phyloP scores from a whole-genome alignment of 2,888 invertebrate species.

The Carterocephalus palaemon region DNA sequence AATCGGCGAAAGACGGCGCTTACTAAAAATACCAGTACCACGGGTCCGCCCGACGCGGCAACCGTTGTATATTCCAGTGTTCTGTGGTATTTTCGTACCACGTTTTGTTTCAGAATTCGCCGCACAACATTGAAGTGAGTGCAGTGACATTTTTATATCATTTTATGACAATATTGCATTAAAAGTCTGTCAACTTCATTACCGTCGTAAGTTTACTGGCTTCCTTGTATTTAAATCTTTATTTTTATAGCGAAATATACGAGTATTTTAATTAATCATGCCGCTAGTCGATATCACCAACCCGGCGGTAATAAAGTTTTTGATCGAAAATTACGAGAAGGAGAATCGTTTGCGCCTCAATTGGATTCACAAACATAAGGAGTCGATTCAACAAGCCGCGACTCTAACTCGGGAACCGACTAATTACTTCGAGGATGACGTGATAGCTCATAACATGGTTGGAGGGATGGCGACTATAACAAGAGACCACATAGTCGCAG shows the following conservation, averaged over 20 bases:
- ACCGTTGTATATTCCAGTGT: conserved; percentile 30
- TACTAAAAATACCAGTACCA: conserved; percentile 27
- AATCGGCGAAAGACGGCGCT: conserved; percentile 10
- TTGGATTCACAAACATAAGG: conserved; percentile 46
- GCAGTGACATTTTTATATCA: conserved; percentile 30
- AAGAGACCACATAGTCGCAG: conserved; percentile 44
- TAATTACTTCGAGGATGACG: conserved; percentile 48
- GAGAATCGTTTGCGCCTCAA: conserved; percentile 47
- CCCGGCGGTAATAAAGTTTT: conserved; percentile 47
- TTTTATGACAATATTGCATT: conserved; percentile 27
- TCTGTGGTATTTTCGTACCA: conserved; percentile 27
- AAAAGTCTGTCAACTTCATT: conserved; percentile 16
- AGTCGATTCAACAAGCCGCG: conserved; percentile 44
- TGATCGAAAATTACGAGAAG: conserved; percentile 49
- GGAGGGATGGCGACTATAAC: conserved; percentile 45
- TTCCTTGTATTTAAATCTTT: conserved; percentile 3
- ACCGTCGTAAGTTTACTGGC: conserved; percentile 14
- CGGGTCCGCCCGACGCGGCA: conserved; percentile 26
- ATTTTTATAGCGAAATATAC: conserved; percentile 16
- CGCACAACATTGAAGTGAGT: conserved; percentile 26
- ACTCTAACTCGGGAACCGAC: conserved; percentile 46
- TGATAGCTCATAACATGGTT: conserved; percentile 44
- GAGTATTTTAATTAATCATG: conserved; percentile 39
- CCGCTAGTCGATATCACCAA: conserved; percentile 47
- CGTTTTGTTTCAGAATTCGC: conserved; percentile 35